A percentile compares a stretch with the other conserved stretches of the same genome.
phyloP scores from a whole-genome alignment of 2,113 vertebrate species.

The Chloroceryle aenea region DNA sequence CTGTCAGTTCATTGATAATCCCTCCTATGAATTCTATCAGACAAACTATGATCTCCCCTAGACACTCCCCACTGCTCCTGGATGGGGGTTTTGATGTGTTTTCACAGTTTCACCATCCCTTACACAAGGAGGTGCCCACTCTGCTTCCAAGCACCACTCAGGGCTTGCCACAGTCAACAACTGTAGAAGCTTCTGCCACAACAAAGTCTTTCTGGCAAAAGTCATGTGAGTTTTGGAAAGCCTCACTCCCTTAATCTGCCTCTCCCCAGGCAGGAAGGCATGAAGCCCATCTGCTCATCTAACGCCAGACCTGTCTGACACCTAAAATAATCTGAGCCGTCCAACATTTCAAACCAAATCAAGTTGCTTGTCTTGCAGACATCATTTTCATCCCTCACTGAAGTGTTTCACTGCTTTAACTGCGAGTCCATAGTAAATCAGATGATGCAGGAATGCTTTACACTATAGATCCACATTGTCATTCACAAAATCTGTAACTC shows the following conservation, averaged over 20 bases:
- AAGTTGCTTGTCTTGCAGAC: not conserved
- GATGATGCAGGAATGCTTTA: not conserved
- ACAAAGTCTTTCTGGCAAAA: not conserved
- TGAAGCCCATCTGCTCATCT: slow-evolving; percentile 16
- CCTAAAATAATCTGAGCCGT: not conserved
- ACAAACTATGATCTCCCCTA: not conserved
- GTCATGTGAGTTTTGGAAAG: not conserved
- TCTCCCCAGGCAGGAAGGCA: not conserved
- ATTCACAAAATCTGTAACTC: not conserved
- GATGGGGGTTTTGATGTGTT: accelerated
- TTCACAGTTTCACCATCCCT: not conserved
- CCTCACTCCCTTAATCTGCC: not conserved
- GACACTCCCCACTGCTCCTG: not conserved
- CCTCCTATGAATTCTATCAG: not conserved
- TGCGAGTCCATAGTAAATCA: not conserved
- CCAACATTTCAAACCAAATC: not conserved
- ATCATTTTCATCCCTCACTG: not conserved
- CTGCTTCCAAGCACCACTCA: not conserved
- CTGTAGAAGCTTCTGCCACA: not conserved
- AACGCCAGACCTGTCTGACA: not conserved
- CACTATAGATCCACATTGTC: not conserved
- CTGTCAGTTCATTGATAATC: not conserved
- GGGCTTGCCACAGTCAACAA: not conserved
- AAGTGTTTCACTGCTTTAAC: not conserved
- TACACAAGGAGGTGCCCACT: not conserved